Evolutionary conservation across 2,113 vertebrate genomes (phyloP).

Genomic region (Aptenodytes patagonicus): DNA sequence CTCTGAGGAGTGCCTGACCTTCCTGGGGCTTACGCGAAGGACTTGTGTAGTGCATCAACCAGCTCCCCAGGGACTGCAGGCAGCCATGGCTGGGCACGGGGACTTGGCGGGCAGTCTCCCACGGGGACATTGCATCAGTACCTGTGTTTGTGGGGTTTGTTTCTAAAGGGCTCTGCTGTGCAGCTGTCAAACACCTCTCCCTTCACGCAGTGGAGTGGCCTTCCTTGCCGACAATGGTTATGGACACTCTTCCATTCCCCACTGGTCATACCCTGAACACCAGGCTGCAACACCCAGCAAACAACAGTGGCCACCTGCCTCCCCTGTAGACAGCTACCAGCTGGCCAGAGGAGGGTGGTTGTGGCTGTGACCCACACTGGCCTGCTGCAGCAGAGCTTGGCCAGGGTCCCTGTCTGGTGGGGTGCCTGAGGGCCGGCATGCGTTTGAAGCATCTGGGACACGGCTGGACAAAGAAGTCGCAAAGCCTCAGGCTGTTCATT

Average conservation of each 20-base stretch:
- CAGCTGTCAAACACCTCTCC: neutral
- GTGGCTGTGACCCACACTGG: neutral
- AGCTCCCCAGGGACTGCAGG: neutral
- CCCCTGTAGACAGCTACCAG: neutral
- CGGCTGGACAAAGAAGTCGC: neutral
- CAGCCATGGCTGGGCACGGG: neutral
- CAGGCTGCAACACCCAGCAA: neutral
- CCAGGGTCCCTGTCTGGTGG: neutral
- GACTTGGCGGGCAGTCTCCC: neutral
- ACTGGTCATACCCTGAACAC: neutral
- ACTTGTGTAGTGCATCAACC: fast-evolving
- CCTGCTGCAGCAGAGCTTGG: neutral
- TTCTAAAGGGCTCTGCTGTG: neutral
- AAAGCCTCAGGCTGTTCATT: neutral
- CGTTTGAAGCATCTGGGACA: fast-evolving
- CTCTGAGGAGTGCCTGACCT: neutral
- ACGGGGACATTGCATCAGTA: fast-evolving
- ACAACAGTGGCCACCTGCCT: neutral
- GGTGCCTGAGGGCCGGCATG: neutral
- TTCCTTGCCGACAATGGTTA: fast-evolving
- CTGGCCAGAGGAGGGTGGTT: neutral
- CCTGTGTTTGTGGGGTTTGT: neutral
- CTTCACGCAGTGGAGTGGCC: fast-evolving
- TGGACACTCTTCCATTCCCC: neutral
- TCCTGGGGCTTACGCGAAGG: fast-evolving